Evolutionary conservation across 2,888 invertebrate species (phyloP).

Genomic region (Dicranocentrus wangi): DNA sequence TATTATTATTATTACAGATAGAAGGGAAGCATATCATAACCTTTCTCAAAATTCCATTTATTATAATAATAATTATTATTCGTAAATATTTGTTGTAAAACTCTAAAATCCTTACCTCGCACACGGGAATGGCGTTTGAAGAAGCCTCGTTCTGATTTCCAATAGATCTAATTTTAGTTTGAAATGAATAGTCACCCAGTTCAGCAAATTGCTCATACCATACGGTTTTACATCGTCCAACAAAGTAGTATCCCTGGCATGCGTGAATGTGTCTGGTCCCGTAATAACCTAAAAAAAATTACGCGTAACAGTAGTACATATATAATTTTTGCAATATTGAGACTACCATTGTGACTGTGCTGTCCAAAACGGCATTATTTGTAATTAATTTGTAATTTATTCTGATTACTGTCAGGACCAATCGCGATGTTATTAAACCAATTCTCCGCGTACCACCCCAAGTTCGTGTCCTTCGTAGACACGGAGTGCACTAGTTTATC

Average conservation of each 20-base stretch:
- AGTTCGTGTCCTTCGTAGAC: background rate
- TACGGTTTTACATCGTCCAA: background rate
- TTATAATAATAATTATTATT: too few species aligned
- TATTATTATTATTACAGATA: too few species aligned
- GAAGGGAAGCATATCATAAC: too few species aligned
- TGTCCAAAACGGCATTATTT: background rate
- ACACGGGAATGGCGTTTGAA: constrained; percentile 15
- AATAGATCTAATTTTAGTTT: background rate
- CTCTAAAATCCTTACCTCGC: too few species aligned
- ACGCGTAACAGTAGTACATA: too few species aligned
- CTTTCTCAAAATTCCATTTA: too few species aligned
- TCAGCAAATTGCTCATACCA: background rate
- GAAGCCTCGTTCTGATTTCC: constrained; percentile 30
- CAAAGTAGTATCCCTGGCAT: constrained; percentile 37
- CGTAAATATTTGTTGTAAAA: too few species aligned
- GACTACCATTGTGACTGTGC: background rate
- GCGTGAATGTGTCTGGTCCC: background rate
- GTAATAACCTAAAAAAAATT: background rate
- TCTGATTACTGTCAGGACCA: background rate
- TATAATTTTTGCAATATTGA: background rate
- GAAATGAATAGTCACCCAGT: background rate
- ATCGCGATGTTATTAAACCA: background rate
- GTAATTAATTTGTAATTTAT: background rate
- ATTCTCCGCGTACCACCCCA: background rate
- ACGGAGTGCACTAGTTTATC: background rate